Percentiles rank a stretch among this genome's conserved stretches.
Conservation (phyloP, 2,888 invertebrate genomes). For the Hartigia nigra region DNA sequence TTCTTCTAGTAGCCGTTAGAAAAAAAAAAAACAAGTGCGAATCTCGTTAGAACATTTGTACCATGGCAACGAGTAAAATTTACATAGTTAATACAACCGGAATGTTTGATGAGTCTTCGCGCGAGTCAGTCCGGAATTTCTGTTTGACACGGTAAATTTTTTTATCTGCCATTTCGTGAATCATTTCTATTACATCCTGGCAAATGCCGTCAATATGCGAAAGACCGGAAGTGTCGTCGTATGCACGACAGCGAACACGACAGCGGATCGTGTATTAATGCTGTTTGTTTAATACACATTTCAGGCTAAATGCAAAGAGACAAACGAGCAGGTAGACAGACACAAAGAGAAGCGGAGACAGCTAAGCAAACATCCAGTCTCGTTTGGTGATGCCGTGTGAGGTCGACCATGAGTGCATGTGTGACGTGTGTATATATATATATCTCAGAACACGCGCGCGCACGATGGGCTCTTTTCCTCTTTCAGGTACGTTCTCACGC, state of each 20-base stretch:
- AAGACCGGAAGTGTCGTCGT: conserved; percentile 4
- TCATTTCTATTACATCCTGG: not conserved
- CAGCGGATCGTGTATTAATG: conserved; percentile 46
- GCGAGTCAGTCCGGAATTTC: not conserved
- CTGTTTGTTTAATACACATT: conserved; percentile 50
- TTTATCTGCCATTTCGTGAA: not conserved
- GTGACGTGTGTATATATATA: not conserved
- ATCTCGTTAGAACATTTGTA: not conserved
- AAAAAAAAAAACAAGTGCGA: not conserved
- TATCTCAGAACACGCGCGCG: not conserved
- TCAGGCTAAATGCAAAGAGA: conserved; percentile 44
- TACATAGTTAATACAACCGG: not conserved
- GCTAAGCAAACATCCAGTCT: conserved; percentile 54
- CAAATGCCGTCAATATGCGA: not conserved
- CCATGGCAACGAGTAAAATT: not conserved
- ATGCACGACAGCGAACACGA: conserved; percentile 5
- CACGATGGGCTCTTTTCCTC: not conserved
- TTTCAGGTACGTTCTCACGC: not conserved
- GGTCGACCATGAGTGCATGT: conserved; percentile 1
- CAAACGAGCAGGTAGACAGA: conserved; percentile 48
- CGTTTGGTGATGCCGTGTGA: conserved; percentile 33
- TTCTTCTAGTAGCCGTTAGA: not conserved
- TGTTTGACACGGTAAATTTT: not conserved
- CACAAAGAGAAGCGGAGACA: conserved; percentile 48
- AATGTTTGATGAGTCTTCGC: not conserved